Base-by-base conservation (phyloP, 2,797 vertebrate species). In the Anableps anableps region DNA sequence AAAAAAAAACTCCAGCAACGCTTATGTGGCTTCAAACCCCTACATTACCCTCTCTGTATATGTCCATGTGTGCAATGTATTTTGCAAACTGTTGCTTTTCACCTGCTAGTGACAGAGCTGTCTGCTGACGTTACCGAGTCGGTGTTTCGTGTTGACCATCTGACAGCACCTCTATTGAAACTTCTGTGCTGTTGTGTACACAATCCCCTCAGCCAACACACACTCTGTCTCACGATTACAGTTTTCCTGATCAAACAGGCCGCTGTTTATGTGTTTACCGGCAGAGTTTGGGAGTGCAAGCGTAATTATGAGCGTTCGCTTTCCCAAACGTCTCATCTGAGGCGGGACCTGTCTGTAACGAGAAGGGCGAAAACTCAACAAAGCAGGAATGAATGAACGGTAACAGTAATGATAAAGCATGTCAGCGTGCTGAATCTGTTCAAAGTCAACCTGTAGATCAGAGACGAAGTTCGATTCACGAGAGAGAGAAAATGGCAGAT, bases 91-190 rank as follows among this genome's bases (percentile, higher is more conserved):
- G 13, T 72, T 29, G 68, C 77, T 80, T 74, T 66, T 85, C 45
- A 38, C 41, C 83, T 86, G 51, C 62, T 31, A 71, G 78, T 88
- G 91, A 93, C 88, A 93, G 88, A 91, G 81, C 79, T 34, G 85
- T 87, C 88, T 83, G 81, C 88, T 93, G 88, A 90, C 77, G 88
- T 88, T 90, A 83, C 89, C 85, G 78, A 71, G 89, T 87, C 85
- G 76, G 78, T 86, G 91, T 88, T 93, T 93, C 92, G 88, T 93
- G 92, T 89, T 75, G 78, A 75, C 85, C 89, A 88, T 95, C 94
- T 95, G 93, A 95, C 95, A 95, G 90, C 94, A 95, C 94, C 95
- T 94, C 93, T 90, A 91, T 94, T 94, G 89, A 95, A 83, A 83
- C 85, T 89, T 88, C 86, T 81, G 87, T 82, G 81, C 77, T 75